phyloP scores from a whole-genome alignment of 2,113 vertebrate species.

The Anoplopoma fimbria region DNA sequence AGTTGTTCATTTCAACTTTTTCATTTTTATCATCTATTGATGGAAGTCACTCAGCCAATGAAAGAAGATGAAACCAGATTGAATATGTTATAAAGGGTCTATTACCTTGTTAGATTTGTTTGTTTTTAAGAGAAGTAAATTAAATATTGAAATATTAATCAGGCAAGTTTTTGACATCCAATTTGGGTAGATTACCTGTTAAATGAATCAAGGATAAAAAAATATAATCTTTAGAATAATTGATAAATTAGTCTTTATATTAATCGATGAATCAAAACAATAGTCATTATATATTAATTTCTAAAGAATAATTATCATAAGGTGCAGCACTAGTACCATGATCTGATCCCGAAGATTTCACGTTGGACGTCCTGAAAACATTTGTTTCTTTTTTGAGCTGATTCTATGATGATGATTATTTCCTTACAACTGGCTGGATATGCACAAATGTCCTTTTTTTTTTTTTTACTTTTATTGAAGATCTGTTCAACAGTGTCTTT shows the following conservation, averaged over 20 bases:
- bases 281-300: not conserved
- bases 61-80: no score
- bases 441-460: no score
- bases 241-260: not conserved
- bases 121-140: not conserved
- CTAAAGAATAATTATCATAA: not conserved
- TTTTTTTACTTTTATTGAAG: no score
- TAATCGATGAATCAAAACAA: no score
- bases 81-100: not conserved
- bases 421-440: no score
- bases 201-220: no score
- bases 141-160: no score
- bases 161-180: no score
- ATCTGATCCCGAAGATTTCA: not conserved
- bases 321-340: no score
- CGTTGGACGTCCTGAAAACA: not conserved
- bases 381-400: not conserved
- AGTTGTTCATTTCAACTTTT: not conserved
- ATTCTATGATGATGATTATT: no score
- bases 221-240: not conserved
- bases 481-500: no score
- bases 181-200: no score
- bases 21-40: not conserved
- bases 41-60: not conserved
- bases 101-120: not conserved